phyloP scores from a whole-genome alignment of 2,797 vertebrate genomes.

The Halcyon chelicuti region DNA sequence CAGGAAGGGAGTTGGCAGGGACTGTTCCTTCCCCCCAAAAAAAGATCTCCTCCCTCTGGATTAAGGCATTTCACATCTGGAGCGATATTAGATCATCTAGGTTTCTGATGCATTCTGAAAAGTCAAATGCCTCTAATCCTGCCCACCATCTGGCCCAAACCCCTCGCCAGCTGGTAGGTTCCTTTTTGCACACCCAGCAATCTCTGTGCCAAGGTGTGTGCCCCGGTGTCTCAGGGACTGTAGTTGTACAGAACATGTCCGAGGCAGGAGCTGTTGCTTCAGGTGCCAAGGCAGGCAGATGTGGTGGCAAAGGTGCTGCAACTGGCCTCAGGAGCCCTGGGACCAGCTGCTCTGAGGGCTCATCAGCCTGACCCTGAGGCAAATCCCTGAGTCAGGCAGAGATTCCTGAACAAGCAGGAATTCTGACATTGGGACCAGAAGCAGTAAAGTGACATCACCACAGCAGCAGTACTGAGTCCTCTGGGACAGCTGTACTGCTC shows the following conservation, averaged over 20 bases:
- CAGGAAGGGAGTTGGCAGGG: neutral
- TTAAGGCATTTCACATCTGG: conserved; percentile 49
- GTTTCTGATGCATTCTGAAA: neutral
- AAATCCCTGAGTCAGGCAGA: fast-evolving
- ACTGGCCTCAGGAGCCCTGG: neutral
- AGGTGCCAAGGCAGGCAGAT: neutral
- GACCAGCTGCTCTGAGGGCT: neutral
- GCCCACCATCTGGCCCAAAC: conserved; percentile 29
- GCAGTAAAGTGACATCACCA: too few species aligned
- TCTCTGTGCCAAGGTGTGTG: neutral
- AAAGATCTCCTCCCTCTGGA: neutral
- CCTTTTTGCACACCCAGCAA: neutral
- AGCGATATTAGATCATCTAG: neutral
- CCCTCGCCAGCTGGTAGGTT: neutral
- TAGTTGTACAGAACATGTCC: fast-evolving
- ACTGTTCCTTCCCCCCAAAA: neutral
- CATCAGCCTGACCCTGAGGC: neutral
- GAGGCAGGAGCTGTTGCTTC: neutral
- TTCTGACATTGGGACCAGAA: neutral
- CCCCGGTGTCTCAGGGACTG: neutral
- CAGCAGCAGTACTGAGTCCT: neutral
- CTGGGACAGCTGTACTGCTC: neutral
- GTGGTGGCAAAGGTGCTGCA: neutral
- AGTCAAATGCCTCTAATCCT: conserved; percentile 35
- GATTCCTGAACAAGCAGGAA: neutral